A percentile compares a stretch with the other conserved stretches of the same genome.
Conservation (phyloP, 2,797 vertebrate species). For the Malurus splendens region DNA sequence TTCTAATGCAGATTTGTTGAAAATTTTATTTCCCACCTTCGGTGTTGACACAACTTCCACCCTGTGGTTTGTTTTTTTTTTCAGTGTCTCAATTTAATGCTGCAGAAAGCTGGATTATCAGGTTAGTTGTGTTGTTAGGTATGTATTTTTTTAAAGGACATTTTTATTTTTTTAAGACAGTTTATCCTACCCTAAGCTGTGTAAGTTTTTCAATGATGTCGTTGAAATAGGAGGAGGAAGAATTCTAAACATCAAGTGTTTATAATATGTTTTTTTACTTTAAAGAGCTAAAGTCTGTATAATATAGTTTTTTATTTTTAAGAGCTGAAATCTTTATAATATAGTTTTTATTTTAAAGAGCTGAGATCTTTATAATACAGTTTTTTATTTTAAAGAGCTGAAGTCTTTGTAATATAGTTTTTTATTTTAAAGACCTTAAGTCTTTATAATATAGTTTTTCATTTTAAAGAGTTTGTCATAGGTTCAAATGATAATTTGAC, state of each 20-base stretch:
- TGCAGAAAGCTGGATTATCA: slow-evolving; percentile 79
- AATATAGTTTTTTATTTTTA: background rate
- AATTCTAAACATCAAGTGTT: background rate
- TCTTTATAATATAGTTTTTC: background rate
- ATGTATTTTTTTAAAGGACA: background rate
- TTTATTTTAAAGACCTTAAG: background rate
- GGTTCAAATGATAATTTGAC: background rate
- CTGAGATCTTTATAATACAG: background rate
- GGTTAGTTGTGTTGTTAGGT: slow-evolving; percentile 72
- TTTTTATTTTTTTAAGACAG: background rate
- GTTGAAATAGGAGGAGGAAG: background rate
- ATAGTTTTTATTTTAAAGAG: background rate
- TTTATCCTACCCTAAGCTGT: background rate
- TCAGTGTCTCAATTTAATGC: slow-evolving; percentile 86
- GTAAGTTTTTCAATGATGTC: fast-evolving
- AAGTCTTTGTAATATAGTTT: background rate
- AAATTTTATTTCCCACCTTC: background rate
- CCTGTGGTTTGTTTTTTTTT: background rate
- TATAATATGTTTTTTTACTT: background rate
- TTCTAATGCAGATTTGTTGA: background rate
- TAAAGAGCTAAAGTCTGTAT: background rate
- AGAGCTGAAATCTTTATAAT: background rate
- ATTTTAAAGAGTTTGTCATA: background rate
- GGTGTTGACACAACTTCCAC: background rate
- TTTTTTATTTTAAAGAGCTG: background rate